Base-by-base conservation (phyloP, 2,888 invertebrate genomes). In the Hesperia comma region DNA sequence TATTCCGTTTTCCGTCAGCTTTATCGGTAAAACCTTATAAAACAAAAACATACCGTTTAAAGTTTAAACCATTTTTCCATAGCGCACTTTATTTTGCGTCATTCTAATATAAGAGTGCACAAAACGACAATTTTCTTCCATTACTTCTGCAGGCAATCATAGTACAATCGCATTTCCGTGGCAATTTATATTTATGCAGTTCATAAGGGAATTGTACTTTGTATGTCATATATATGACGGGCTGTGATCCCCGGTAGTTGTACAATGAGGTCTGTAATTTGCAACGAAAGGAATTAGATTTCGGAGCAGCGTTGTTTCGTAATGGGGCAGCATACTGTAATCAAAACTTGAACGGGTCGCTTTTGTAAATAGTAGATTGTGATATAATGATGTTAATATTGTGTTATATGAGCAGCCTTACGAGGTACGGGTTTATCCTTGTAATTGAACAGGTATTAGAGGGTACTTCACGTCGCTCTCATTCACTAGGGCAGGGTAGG, bases 131-230 rank as follows among this genome's bases (percentile, higher is more conserved):
- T 49, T 19, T 49, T 49, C n/a, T 49, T 19, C 12, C 49, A 49
- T 19, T 12, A 49, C 15, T 19, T 49, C 1, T 49, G 19, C 19
- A 49, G 19, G 49, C 49, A 49, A 37, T 37, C 37, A 37, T 37
- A 10, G 3, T 19, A 12, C 19, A 49, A 49, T 10, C 17, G 49
- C 43, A 17, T 7, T 15, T 43, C 15, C 17, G 15, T 46, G 17
- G 43, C 8, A 46, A 7, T 49, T 19, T 49, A 19, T 49, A 49
- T 49, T 49, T 49, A 37, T 8, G 19, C 19, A 10, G 49, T 49
- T 49, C 49, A 49, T 49, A 19, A 49, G 49, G 49, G 49, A 46
- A 49, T 19, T 21, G 49, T 49, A 49, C 49, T 49, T 19, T 19
- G 49, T 49, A 49, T 46, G 19, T 6, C 49, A 49, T 19, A 49